Evolutionary conservation across 2,113 vertebrate genomes (phyloP), one percentile per base, ranked within the genome.

Genomic region (Limanda limanda): DNA sequence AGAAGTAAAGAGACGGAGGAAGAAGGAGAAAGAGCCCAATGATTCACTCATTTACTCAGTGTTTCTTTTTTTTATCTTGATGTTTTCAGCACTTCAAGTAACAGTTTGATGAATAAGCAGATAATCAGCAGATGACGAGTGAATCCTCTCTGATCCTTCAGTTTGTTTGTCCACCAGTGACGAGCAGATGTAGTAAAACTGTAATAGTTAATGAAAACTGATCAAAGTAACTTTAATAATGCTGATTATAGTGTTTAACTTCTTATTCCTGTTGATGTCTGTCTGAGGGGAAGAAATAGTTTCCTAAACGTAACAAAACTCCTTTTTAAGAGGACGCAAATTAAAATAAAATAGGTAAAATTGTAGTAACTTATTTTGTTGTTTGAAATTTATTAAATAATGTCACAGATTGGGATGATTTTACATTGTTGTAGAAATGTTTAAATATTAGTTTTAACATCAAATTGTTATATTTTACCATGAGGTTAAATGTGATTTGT

Each of bases 21-120:
- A 69, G 23, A 45, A 54, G n/a, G 8, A 9, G 18, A 51, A 3
- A 6, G 40, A 72, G 13, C 47, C 47, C 47, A 18, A 17, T 56
- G 65, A 84, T 81, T 72, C 4, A 71, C 17, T 82, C 61, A 76
- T 61, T 18, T 59, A 3, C 25, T 76, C 57, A 35, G 42, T 71
- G 9, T 25, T 52, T 51, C 47, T 51, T 3, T 42, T 5, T 13
- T 13, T 42, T 13, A 42, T 42, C 40, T 42, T 42, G 40, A 11
- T 42, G 40, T 9, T 64, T 35, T 23, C 10, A 25, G 17, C 56
- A 27, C 65, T 71, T 79, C 65, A 66, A 55, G 35, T 11, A 56
- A 47, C 47, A 67, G 4, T 24, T 51, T 82, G 64, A 84, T 72
- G 12, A 73, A 87, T 40, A 3, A 59, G 3, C 15, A 71, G 52